Evolutionary conservation across 64 coral and sea anemone genomes (phyloP).

Genomic region (Cladopsammia gracilis): DNA sequence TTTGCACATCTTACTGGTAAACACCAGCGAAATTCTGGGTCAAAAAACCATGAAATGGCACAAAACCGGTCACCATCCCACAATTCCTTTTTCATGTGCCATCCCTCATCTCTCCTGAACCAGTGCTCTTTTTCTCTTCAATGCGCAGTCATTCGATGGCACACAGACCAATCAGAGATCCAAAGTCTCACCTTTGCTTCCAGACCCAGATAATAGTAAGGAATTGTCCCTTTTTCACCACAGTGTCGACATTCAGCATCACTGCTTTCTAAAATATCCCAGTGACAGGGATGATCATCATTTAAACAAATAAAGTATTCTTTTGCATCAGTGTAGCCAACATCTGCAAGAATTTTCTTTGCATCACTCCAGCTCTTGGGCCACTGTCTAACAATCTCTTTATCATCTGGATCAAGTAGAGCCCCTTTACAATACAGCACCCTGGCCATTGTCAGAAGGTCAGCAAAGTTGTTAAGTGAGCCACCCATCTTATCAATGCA

Average conservation of each 20-base stretch:
- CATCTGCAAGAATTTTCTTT: slow-evolving; percentile 49
- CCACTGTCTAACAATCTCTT: background rate
- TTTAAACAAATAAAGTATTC: slow-evolving; percentile 75
- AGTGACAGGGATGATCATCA: slow-evolving; percentile 53
- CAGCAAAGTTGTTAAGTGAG: no score
- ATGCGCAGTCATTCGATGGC: slow-evolving; percentile 73
- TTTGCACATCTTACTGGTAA: slow-evolving; percentile 21
- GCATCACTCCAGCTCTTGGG: slow-evolving; percentile 60
- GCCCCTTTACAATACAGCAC: slow-evolving; percentile 36
- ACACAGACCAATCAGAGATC: slow-evolving; percentile 58
- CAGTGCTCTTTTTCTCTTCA: slow-evolving; percentile 88
- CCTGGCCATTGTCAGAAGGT: background rate
- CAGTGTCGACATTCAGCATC: slow-evolving; percentile 46
- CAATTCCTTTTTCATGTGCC: slow-evolving; percentile 63
- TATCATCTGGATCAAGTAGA: background rate
- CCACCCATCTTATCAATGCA: no score
- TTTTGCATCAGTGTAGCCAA: slow-evolving; percentile 74
- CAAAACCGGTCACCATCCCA: slow-evolving; percentile 80
- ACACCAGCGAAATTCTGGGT: slow-evolving; percentile 1
- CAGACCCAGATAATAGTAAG: slow-evolving; percentile 84
- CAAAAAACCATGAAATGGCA: slow-evolving; percentile 80
- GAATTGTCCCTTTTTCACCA: slow-evolving; percentile 51
- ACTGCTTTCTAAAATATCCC: slow-evolving; percentile 63
- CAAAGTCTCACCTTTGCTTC: slow-evolving; percentile 80
- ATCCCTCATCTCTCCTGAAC: slow-evolving; percentile 68